Conservation (phyloP, 1,140 invertebrate species). For the Propsilocerus akamusi region DNA sequence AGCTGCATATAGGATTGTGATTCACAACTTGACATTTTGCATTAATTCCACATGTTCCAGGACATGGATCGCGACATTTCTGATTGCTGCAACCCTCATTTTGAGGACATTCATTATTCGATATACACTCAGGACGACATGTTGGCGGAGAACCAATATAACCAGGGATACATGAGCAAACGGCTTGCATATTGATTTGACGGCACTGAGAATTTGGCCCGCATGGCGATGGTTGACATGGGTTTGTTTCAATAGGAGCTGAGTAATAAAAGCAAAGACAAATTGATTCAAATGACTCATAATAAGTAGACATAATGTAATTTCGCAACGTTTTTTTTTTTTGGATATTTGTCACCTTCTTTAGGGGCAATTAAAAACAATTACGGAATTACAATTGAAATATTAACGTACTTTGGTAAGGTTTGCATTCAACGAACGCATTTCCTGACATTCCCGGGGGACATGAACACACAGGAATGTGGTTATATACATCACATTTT, state of each 20-base stretch:
- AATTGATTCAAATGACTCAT: too few relatives aligned
- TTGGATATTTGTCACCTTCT: slow-evolving; percentile 48
- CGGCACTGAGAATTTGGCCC: slow-evolving; percentile 65
- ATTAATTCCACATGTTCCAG: slow-evolving; percentile 57
- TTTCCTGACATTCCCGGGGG: slow-evolving; percentile 37
- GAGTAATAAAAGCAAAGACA: slow-evolving; percentile 1
- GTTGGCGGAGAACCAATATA: slow-evolving; percentile 59
- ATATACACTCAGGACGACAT: slow-evolving; percentile 65
- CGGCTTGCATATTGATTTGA: slow-evolving; percentile 50
- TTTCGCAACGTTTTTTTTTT: background rate
- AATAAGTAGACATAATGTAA: slow-evolving; percentile 12
- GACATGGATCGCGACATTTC: slow-evolving; percentile 66
- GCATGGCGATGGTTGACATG: slow-evolving; percentile 63
- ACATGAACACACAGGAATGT: slow-evolving; percentile 50
- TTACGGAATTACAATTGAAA: slow-evolving; percentile 10
- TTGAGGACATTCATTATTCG: slow-evolving; percentile 64
- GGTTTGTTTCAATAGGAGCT: slow-evolving; percentile 26
- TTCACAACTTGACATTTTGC: slow-evolving; percentile 67
- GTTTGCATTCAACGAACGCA: slow-evolving; percentile 39
- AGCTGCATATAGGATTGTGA: slow-evolving; percentile 68
- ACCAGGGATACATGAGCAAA: slow-evolving; percentile 56
- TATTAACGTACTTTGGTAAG: slow-evolving; percentile 33
- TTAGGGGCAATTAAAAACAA: slow-evolving; percentile 2
- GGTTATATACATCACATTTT: slow-evolving; percentile 45
- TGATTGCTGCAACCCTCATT: slow-evolving; percentile 65